A percentile compares a stretch with the other conserved stretches of the same genome.
These are phyloP conservation scores for Phalloptychus januarius DNA, from an alignment of 2,797 vertebrate genomes.

Conservation along the genomic window DNA sequence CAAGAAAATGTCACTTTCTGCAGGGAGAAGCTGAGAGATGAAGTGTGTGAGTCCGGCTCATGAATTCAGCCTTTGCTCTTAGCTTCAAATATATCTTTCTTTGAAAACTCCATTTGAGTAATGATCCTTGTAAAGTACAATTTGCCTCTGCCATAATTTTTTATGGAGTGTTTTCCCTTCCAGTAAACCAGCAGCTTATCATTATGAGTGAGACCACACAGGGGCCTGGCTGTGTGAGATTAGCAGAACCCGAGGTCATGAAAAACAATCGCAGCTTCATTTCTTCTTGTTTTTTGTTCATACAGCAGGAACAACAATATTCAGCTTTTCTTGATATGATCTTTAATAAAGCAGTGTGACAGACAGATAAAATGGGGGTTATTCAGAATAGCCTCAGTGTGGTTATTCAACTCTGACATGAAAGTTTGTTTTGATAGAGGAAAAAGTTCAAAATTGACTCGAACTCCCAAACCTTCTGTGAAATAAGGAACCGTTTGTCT, in stretches of 20 bases:
- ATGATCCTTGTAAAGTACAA: background rate
- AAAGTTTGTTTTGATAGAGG: background rate
- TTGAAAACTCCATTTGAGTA: conserved; percentile 4
- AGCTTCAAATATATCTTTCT: background rate
- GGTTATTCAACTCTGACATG: background rate
- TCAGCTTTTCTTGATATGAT: background rate
- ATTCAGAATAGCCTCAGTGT: background rate
- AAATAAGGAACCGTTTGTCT: background rate
- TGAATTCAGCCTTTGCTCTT: background rate
- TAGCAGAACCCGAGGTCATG: background rate
- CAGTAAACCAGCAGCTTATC: conserved; percentile 12
- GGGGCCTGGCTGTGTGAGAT: conserved; percentile 1
- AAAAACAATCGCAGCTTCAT: background rate
- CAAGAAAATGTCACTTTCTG: background rate
- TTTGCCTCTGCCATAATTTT: conserved; percentile 1
- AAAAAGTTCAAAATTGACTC: background rate
- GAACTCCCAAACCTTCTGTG: background rate
- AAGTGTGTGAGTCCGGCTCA: background rate
- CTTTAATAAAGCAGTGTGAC: background rate
- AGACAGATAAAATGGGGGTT: background rate
- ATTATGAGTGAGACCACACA: background rate
- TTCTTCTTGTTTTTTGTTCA: background rate
- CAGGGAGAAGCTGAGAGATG: background rate
- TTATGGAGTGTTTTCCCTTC: background rate
- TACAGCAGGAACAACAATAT: background rate